Evolutionary conservation across 2,888 invertebrate species (phyloP).

Genomic region (Rhynchonema sp.): DNA sequence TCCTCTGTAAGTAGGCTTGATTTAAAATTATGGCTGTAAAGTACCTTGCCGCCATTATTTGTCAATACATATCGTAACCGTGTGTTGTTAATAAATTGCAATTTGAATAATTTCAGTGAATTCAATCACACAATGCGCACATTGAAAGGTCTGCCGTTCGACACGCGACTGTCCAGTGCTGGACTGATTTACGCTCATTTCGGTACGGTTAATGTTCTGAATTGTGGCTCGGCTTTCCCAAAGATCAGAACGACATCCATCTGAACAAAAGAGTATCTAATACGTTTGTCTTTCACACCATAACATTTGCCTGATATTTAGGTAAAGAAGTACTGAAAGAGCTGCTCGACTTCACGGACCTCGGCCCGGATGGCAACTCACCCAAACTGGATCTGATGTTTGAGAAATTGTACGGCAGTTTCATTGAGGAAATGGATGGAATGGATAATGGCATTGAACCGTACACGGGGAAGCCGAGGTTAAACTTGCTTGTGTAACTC

Average conservation of each 20-base stretch:
- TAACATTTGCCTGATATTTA: no score
- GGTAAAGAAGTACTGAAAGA: no score
- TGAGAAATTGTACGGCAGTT: conserved; percentile 51
- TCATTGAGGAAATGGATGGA: conserved; percentile 82
- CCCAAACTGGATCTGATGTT: no score
- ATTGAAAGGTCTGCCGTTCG: conserved; percentile 14
- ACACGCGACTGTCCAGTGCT: conserved; percentile 68
- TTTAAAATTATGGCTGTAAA: no score
- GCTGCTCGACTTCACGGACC: conserved; percentile 8
- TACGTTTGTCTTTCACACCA: no score
- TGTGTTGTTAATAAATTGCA: not conserved
- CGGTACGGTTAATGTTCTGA: no score
- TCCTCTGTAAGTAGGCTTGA: no score
- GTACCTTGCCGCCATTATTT: no score
- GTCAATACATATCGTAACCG: no score
- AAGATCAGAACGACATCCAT: no score
- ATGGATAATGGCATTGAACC: conserved; percentile 80
- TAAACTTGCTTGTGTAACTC: not conserved
- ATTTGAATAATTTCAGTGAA: conserved; percentile 18
- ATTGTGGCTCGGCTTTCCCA: no score
- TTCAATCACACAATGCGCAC: conserved; percentile 31
- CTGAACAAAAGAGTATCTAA: no score
- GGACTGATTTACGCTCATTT: conserved; percentile 76
- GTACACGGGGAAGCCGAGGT: conserved; percentile 9
- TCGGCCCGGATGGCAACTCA: conserved; percentile 6